A percentile compares a stretch with the other conserved stretches of the same genome.
Evolutionary conservation across 2,888 invertebrate genomes (phyloP).

Genomic region (Rhyacophila evoluta): DNA sequence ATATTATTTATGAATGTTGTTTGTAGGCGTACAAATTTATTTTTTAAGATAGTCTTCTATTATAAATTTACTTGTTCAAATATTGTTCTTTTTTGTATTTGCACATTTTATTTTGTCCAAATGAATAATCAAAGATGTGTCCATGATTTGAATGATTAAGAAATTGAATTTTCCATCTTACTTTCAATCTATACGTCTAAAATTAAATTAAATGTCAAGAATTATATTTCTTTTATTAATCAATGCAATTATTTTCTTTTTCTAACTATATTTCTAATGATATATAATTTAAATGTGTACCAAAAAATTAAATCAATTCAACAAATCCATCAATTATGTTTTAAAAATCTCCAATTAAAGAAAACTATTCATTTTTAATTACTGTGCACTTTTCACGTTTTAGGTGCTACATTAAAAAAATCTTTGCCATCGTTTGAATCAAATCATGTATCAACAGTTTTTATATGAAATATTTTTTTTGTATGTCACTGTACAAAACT

Average conservation of each 20-base stretch:
- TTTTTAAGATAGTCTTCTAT: conserved; percentile 2
- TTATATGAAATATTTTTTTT: neutral
- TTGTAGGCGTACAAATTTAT: conserved; percentile 17
- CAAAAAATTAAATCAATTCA: neutral
- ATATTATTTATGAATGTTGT: conserved; percentile 10
- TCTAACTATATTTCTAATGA: neutral
- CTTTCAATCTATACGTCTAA: neutral
- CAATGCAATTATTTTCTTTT: too few species aligned
- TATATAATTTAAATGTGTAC: neutral
- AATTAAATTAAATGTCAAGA: neutral
- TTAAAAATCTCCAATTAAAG: too few species aligned
- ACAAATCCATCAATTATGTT: neutral
- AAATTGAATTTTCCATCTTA: too few species aligned
- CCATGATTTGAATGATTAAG: too few species aligned
- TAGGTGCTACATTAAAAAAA: too few species aligned
- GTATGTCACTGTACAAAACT: conserved; percentile 53
- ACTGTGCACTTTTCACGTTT: too few species aligned
- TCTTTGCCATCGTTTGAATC: too few species aligned
- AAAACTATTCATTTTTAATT: too few species aligned
- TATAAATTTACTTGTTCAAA: neutral
- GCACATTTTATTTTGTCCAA: neutral
- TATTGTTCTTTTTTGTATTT: neutral
- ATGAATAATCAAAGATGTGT: neutral
- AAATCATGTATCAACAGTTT: neutral
- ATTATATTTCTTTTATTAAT: neutral